Conservation (phyloP, 1,140 invertebrate genomes). For the Bombus waltoni region DNA sequence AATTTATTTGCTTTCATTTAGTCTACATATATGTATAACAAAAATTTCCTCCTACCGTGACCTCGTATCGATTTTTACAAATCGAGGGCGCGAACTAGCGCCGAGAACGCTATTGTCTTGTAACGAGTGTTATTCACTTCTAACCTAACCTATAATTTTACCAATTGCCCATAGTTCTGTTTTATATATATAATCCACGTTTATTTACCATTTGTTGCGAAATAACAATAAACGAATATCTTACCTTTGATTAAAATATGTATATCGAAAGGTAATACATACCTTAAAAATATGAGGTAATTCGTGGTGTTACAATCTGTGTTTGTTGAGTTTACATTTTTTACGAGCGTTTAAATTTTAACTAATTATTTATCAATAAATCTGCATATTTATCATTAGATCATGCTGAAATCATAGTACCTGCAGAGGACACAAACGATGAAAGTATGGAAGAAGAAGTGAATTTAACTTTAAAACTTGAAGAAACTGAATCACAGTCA, state of each 20-base stretch:
- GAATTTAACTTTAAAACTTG: neutral
- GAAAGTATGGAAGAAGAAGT: neutral
- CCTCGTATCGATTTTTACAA: conserved; percentile 34
- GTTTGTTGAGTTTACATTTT: neutral
- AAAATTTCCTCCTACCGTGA: conserved; percentile 16
- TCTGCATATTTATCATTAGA: neutral
- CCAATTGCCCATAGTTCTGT: neutral
- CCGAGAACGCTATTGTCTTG: neutral
- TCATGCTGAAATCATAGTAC: neutral
- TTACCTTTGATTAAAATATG: neutral
- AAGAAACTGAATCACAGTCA: neutral
- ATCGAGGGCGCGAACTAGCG: neutral
- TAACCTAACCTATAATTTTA: conserved; percentile 10
- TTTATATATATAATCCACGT: neutral
- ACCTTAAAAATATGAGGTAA: neutral
- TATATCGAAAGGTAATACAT: neutral
- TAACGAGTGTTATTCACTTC: neutral
- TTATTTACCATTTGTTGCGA: neutral
- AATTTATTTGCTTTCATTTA: conserved; percentile 49
- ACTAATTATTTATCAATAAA: neutral
- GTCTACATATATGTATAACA: conserved; percentile 46
- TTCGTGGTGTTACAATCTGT: neutral
- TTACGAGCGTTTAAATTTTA: neutral
- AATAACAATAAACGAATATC: neutral
- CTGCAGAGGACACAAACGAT: conserved; percentile 9